Percentiles rank a stretch among this genome's conserved stretches.
Evolutionary conservation across 1,140 invertebrate species (phyloP).

Genomic region (Achroia grisella): DNA sequence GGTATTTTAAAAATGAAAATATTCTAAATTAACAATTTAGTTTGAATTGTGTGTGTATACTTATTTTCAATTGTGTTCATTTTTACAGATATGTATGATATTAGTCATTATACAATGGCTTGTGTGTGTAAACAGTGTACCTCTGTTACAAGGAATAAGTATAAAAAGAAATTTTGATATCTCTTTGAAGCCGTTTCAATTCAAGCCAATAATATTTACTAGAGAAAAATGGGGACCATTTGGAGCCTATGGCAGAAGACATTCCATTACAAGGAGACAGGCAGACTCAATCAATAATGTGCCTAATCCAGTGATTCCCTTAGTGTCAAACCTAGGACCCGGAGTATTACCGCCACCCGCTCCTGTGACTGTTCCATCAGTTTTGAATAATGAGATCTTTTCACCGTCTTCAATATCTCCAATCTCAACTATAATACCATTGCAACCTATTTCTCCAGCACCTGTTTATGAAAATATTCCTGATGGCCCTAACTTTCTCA

Average conservation of each 20-base stretch:
- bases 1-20: constrained; percentile 4
- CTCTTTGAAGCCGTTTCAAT: constrained; percentile 27
- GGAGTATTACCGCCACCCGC: neutral
- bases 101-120: constrained; percentile 3
- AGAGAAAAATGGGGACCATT: constrained; percentile 47
- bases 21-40: neutral
- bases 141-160: constrained; percentile 22
- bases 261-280: constrained; percentile 32
- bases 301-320: no score
- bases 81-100: constrained; percentile 12
- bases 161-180: constrained; percentile 34
- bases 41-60: neutral
- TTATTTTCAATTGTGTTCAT: neutral
- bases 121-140: constrained; percentile 6
- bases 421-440: no score
- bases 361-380: constrained; percentile 6
- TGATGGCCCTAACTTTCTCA: no score
- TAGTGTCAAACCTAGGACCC: no score
- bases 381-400: constrained; percentile 18
- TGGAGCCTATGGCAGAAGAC: constrained; percentile 34
- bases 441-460: no score
- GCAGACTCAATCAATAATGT: constrained; percentile 3
- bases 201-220: constrained; percentile 28
- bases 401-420: neutral
- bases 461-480: no score